These are phyloP conservation scores for Nibea coibor DNA, from an alignment of 2,113 vertebrate genomes.

Conservation along the genomic window DNA sequence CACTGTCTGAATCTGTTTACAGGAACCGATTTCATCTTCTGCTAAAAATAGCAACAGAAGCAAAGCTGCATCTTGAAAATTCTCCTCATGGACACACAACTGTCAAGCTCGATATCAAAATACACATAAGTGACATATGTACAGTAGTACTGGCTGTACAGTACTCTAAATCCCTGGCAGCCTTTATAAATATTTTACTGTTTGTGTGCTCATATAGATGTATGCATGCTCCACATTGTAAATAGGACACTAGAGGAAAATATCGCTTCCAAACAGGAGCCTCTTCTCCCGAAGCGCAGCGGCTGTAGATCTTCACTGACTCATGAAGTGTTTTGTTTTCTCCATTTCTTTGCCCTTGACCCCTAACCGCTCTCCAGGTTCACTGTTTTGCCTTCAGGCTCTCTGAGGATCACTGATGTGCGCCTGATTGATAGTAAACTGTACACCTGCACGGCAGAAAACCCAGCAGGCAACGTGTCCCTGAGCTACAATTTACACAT, in stretches of 20 bases:
- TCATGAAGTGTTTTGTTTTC: conserved; percentile 55
- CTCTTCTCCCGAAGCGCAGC: neutral
- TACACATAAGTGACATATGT: neutral
- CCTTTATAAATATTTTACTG: neutral
- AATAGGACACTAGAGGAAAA: neutral
- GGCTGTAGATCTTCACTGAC: conserved; percentile 42
- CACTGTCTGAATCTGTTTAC: conserved; percentile 19
- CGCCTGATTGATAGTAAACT: conserved; percentile 84
- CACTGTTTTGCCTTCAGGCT: conserved; percentile 86
- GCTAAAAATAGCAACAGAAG: conserved; percentile 6
- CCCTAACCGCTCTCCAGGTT: conserved; percentile 80
- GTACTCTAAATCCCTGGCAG: neutral
- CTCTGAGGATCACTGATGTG: conserved; percentile 86
- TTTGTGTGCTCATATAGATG: neutral
- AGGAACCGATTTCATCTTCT: conserved; percentile 16
- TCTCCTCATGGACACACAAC: neutral
- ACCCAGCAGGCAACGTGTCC: conserved; percentile 85
- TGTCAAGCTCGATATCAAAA: neutral
- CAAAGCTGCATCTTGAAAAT: conserved; percentile 15
- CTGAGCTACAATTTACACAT: conserved; percentile 86
- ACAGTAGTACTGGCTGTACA: neutral
- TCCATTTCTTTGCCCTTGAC: conserved; percentile 51
- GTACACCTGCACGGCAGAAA: conserved; percentile 89
- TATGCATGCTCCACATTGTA: neutral
- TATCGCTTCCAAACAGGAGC: conserved; percentile 14